A percentile compares a stretch with the other conserved stretches of the same genome.
phyloP scores from a whole-genome alignment of 2,797 vertebrate genomes.

The Urophycis tenuis region DNA sequence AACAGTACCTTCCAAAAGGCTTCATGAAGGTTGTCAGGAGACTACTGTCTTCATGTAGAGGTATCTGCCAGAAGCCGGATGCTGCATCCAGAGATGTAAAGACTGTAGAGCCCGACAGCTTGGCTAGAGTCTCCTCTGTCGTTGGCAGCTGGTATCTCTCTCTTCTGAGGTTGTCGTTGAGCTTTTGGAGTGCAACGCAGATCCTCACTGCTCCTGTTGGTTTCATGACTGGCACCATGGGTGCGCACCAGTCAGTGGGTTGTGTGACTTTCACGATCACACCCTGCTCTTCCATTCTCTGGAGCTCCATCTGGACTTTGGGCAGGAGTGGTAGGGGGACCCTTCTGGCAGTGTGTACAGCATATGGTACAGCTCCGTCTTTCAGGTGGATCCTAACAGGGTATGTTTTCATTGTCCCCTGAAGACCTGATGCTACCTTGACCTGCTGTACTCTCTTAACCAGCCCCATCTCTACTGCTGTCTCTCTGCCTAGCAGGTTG shows the following conservation, averaged over 20 bases:
- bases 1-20: slow-evolving; percentile 8
- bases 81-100: slow-evolving; percentile 14
- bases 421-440: not conserved
- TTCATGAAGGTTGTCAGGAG: slow-evolving; percentile 20
- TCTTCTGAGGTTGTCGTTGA: slow-evolving; percentile 13
- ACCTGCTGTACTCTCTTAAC: slow-evolving; percentile 16
- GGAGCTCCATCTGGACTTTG: not conserved
- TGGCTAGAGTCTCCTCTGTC: slow-evolving; percentile 13
- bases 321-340: slow-evolving; percentile 2
- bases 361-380: not conserved
- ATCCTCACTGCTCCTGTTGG: slow-evolving; percentile 9
- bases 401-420: slow-evolving; percentile 22
- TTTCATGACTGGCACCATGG: slow-evolving; percentile 22
- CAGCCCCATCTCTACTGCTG: slow-evolving; percentile 16
- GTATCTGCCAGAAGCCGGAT: slow-evolving; percentile 14
- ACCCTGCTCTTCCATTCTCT: slow-evolving; percentile 1
- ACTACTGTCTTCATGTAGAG: slow-evolving; percentile 6
- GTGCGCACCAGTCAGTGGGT: slow-evolving; percentile 18
- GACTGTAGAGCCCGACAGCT: slow-evolving; percentile 14
- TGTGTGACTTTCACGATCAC: slow-evolving; percentile 18
- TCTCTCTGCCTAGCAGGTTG: slow-evolving; percentile 12
- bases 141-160: slow-evolving; percentile 10
- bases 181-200: slow-evolving; percentile 7
- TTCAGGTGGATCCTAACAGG: slow-evolving; percentile 13
- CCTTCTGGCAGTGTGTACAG: not conserved